phyloP scores from a whole-genome alignment of 1,140 invertebrate species.

The Drosophila fuyamai region DNA sequence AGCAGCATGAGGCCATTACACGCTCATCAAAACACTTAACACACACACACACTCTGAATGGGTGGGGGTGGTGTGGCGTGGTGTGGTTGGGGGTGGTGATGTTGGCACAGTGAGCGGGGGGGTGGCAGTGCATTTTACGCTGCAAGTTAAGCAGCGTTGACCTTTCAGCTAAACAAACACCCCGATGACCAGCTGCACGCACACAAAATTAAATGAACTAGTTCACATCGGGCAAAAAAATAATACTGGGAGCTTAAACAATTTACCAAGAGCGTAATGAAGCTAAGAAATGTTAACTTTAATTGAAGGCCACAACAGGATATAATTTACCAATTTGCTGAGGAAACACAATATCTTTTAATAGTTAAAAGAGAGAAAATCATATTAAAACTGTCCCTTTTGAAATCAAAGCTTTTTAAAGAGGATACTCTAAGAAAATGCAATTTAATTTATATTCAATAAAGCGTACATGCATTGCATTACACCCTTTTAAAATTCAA shows the following conservation, averaged over 20 bases:
- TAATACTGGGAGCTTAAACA: background rate
- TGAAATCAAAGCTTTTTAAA: background rate
- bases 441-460: no score
- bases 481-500: background rate
- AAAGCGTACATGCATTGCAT: no score
- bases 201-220: slow-evolving; percentile 5
- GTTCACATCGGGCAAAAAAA: background rate
- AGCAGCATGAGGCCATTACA: slow-evolving; percentile 61
- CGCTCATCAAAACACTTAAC: slow-evolving; percentile 72
- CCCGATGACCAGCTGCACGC: slow-evolving; percentile 13
- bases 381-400: background rate
- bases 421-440: background rate
- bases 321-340: no score
- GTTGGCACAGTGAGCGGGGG: background rate
- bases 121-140: background rate
- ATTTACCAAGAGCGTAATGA: background rate
- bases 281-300: background rate
- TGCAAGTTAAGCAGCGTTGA: slow-evolving; percentile 24
- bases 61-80: background rate
- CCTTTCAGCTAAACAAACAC: slow-evolving; percentile 17
- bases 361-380: no score
- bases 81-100: background rate
- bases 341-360: no score
- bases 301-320: background rate
- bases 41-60: slow-evolving; percentile 3